Evolutionary conservation across 1,140 invertebrate species (phyloP), one percentile per base, ranked within the genome.

Genomic region (Manduca sexta): DNA sequence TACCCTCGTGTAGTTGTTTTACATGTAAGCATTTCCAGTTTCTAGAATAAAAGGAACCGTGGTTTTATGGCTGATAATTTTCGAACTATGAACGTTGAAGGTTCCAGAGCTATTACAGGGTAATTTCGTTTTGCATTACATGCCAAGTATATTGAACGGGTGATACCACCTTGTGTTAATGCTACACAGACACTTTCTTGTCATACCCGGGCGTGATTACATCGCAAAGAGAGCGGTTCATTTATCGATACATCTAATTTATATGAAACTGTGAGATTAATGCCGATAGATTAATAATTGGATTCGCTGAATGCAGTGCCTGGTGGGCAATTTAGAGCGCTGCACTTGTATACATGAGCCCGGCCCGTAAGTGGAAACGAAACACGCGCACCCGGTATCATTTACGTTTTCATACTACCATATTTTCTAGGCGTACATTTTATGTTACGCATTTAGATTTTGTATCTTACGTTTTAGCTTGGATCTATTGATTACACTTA

Each of bases 61-160:
- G 51, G 60, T 68, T 78, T 82, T 82, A 82, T 82, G 64, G 69
- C 64, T 73, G 74, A 79, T 82, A 79, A 82, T 82, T 75, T 79
- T 60, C 64, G 70, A 74, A 77, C 74, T 76, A 78, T 67, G 64
- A 75, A 74, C 73, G 71, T 59, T 70, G 69, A 74, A 66, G 62
- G 69, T 69, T 70, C 58, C 60, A 65, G 65, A 38, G 69, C 67
- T 74, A 77, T 75, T 81, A 79, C 74, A 64, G 63, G 66, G 73
- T 72, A 81, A 81, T 81, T 75, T 81, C 47, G 65, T 54, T 50
- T 50, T 60, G 63, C 59, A 65, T 69, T 72, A 78, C 75, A 77
- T 64, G 78, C 49, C 44, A 42, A 59, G 60, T 68, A 69, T 64
- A 68, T 64, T 58, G 56, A 59, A 55, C 52, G 57, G 67, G 55